Base-by-base conservation (phyloP, 2,797 vertebrate genomes). In the Alcedo quadribrachys region DNA sequence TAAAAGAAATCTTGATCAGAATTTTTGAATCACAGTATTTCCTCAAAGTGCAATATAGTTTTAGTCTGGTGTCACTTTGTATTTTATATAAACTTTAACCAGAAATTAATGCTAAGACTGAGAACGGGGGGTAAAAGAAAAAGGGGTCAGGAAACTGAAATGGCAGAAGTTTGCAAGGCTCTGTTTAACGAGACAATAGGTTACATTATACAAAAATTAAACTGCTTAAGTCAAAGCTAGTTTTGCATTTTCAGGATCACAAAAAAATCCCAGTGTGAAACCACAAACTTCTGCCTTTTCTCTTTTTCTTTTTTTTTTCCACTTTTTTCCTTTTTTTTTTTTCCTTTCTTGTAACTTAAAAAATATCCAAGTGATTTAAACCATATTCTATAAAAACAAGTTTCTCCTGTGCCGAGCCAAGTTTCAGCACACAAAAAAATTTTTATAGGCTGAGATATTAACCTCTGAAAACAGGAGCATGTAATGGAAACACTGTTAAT, bases 201-300 rank as follows among this genome's bases (percentile, higher is more conserved):
- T 79, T 79, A 95, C 78, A 73, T 91, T 94, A 79, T 68, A 86
- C 84, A 95, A 91, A 92, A 93, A 92, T 89, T 82, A 80, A 63
- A 89, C 85, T 96, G 90, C 85, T 89, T 81, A 87, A 96, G 94
- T 94, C 92, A 89, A 93, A 94, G 92, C 71, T 95, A 89, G 25
- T 93, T 96, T 95, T 95, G 92, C 94, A 96, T 96, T 96, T 96
- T 97, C 95, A 95, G 8, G 85, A 96, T 75, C 86, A 94, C 96
- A 97, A 97, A 97, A 48, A 97, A 97, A 92, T 81, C 87, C 50
- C 83, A 97, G 96, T 98, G 96, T 97, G 96, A 98, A 98, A 97
- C 97, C 97, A 95, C 96, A 97, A 93, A 94, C 89, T 95, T 94
- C 96, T 94, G 89, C 78, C 73, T 95, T 97, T 94, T 63, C 60